Conservation (phyloP, 2,113 vertebrate genomes). For the Vulpes lagopus region DNA sequence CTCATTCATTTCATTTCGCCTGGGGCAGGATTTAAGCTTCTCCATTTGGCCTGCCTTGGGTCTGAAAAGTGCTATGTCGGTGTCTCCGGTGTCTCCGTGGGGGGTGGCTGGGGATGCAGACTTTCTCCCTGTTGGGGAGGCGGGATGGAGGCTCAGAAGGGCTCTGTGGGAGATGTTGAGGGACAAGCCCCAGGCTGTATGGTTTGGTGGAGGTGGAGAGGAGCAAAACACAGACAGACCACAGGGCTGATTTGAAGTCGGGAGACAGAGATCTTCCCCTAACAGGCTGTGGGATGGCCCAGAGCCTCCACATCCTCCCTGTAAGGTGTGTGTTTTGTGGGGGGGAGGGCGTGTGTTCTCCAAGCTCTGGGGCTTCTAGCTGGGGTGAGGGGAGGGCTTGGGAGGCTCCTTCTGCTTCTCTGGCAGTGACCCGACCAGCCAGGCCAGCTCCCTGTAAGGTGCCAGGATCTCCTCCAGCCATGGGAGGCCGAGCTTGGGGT, state of each 20-base stretch:
- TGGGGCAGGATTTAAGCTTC: neutral
- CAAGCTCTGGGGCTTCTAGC: neutral
- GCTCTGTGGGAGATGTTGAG: neutral
- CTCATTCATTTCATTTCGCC: neutral
- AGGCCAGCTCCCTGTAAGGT: neutral
- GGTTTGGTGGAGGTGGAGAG: accelerated
- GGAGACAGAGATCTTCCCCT: accelerated
- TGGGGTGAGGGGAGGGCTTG: neutral
- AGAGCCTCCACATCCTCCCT: accelerated
- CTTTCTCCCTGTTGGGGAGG: neutral
- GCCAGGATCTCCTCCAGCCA: too few relatives aligned
- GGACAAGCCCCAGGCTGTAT: neutral
- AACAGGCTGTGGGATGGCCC: accelerated
- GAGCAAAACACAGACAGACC: neutral
- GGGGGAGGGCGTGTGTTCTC: neutral
- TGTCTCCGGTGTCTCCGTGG: neutral
- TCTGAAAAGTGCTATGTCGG: accelerated
- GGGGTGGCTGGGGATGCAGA: neutral
- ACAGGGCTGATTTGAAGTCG: neutral
- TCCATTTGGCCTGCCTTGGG: neutral
- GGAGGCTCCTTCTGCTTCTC: neutral
- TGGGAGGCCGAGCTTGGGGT: neutral
- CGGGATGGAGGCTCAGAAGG: neutral
- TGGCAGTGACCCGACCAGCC: too few relatives aligned
- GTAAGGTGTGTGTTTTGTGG: neutral